A percentile compares a stretch with the other conserved stretches of the same genome.
Conservation (phyloP, 1,140 invertebrate genomes). For the Triops longicaudatus region DNA sequence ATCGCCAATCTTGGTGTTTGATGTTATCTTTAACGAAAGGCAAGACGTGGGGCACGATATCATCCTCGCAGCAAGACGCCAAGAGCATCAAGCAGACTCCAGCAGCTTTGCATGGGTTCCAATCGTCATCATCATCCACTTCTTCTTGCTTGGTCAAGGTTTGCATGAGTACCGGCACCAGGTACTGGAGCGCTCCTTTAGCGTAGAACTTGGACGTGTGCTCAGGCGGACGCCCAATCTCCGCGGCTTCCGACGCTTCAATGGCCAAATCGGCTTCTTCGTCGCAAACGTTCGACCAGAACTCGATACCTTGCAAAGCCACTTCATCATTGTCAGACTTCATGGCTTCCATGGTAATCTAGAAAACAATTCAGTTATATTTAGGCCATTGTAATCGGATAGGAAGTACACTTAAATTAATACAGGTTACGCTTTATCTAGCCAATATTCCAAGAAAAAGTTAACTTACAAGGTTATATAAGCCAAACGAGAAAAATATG, state of each 20-base stretch:
- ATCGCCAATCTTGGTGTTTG: slow-evolving; percentile 86
- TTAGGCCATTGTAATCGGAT: neutral
- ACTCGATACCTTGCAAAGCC: slow-evolving; percentile 97
- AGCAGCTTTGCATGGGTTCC: slow-evolving; percentile 98
- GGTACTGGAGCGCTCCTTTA: slow-evolving; percentile 87
- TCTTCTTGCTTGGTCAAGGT: slow-evolving; percentile 84
- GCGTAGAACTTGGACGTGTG: slow-evolving; percentile 64
- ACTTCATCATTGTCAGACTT: slow-evolving; percentile 93
- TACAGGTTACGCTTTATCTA: neutral
- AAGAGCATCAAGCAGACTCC: slow-evolving; percentile 98
- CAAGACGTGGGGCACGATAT: slow-evolving; percentile 88
- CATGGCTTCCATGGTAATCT: slow-evolving; percentile 98
- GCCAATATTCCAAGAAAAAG: too few relatives aligned
- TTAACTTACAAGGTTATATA: too few relatives aligned
- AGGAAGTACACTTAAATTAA: neutral
- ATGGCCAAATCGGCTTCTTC: slow-evolving; percentile 96
- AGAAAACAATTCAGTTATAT: slow-evolving; percentile 11
- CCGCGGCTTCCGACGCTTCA: slow-evolving; percentile 85
- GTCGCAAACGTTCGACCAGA: slow-evolving; percentile 99
- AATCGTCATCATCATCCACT: slow-evolving; percentile 92
- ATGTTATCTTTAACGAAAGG: slow-evolving; percentile 98
- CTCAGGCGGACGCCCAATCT: slow-evolving; percentile 81
- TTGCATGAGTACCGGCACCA: slow-evolving; percentile 88
- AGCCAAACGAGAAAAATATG: neutral
- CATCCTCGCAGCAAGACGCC: slow-evolving; percentile 93